Percentiles rank a stretch among this genome's conserved stretches.
Evolutionary conservation across 2,113 vertebrate species (phyloP).

Genomic region (Tachuris rubrigastra): DNA sequence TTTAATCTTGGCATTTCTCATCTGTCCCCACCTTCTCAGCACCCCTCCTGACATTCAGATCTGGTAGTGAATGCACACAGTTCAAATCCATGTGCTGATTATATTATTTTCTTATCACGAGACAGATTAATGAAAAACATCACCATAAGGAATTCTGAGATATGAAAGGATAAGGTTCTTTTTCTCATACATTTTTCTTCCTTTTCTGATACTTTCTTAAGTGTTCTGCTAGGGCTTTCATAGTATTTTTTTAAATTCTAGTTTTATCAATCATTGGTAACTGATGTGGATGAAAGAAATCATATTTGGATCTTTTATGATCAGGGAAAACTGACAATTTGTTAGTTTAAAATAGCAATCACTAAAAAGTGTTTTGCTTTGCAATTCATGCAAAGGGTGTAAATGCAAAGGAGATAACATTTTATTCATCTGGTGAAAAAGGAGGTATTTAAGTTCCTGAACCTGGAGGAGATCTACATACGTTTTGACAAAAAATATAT

Average conservation of each 20-base stretch:
- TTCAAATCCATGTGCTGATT: background rate
- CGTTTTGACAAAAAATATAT: background rate
- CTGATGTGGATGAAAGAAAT: background rate
- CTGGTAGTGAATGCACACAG: background rate
- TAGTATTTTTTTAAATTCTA: background rate
- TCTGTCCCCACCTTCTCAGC: background rate
- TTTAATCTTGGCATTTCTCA: background rate
- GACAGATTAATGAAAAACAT: background rate
- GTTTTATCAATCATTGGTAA: background rate
- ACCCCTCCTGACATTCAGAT: background rate
- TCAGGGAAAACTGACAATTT: background rate
- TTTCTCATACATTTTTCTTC: background rate
- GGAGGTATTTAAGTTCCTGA: background rate
- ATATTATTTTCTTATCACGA: background rate
- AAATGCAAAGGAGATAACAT: background rate
- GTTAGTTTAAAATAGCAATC: background rate
- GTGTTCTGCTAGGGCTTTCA: background rate
- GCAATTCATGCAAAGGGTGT: background rate
- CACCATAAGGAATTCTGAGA: background rate
- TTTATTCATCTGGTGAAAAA: background rate
- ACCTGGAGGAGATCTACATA: background rate
- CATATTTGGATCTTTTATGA: background rate
- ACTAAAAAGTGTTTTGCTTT: background rate
- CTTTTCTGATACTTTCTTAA: background rate
- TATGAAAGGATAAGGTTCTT: background rate